Evolutionary conservation across 2,113 vertebrate species (phyloP).

Genomic region (Neogobius melanostomus): DNA sequence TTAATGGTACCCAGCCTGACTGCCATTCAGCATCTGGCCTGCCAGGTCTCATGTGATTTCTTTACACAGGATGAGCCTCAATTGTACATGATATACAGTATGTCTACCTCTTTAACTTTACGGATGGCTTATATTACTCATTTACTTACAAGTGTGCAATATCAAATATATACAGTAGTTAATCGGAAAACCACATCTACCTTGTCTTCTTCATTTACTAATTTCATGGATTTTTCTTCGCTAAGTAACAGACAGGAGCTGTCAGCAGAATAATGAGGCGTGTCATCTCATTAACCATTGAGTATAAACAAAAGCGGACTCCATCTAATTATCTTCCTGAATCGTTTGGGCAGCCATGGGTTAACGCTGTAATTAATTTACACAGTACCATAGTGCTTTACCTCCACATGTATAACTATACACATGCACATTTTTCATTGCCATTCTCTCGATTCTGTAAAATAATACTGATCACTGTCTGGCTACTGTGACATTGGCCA

Average conservation of each 20-base stretch:
- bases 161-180: too few relatives aligned
- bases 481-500: background rate
- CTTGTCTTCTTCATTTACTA: background rate
- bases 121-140: too few relatives aligned
- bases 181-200: background rate
- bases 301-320: slow-evolving; percentile 31
- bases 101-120: too few relatives aligned
- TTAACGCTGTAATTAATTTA: slow-evolving; percentile 35
- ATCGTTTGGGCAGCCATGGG: slow-evolving; percentile 9
- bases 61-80: too few relatives aligned
- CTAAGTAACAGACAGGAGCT: slow-evolving; percentile 7
- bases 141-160: too few relatives aligned
- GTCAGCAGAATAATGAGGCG: slow-evolving; percentile 60
- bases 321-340: slow-evolving; percentile 43
- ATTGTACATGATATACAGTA: too few relatives aligned
- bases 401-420: background rate
- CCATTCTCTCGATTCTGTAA: background rate
- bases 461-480: background rate
- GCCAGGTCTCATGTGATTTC: too few relatives aligned
- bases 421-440: background rate
- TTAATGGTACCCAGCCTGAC: too few relatives aligned
- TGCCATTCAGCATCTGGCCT: too few relatives aligned
- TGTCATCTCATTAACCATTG: slow-evolving; percentile 50
- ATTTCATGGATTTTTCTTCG: background rate
- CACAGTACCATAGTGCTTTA: background rate